Evolutionary conservation across 2,797 vertebrate genomes (phyloP), one percentile per base, ranked within the genome.

Genomic region (Neomorphus geoffroyi): DNA sequence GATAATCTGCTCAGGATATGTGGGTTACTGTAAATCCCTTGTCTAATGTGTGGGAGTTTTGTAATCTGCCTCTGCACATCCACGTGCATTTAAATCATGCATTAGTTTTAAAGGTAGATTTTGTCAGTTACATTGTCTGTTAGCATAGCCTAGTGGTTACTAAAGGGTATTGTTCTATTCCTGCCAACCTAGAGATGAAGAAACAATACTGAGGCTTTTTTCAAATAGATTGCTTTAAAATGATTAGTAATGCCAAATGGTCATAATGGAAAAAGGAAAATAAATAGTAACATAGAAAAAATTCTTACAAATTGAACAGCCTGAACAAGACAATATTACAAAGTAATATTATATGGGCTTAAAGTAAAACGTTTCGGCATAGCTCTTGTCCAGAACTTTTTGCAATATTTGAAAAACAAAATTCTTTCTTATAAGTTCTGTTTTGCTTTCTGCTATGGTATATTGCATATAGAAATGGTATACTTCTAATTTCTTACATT

Each of bases 141-240:
- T 97, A 98, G 98, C 97, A 54, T 94, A 97, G 80, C 98, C 97
- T 98, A 97, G 98, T 98, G 98, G 98, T 94, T 88, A 73, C 74
- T 75, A 37, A 61, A 39, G 19, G 69, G 73, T 94, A 97, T 88
- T 96, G 82, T 70, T 80, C 84, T 62, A 0, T 60, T 51, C 18
- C 56, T 88, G 79, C 54, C 33, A 60, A 35, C 86, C 50, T 64
- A 71, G 61, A 88, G 69, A 61, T 57, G 48, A 73, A 82, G 90
- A 64, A 72, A 18, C n/a, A 45, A 62, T 66, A 7, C n/a, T 57
- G 22, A 57, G 6, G 0, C 27, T 86, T 80, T 92, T 90, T 80
- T 72, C 46, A 51, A 33, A 57, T 50, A 69, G 10, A n/a, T 89
- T 77, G 15, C 18, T 94, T 93, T 88, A 37, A 81, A 66, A 53